Conservation (phyloP, 1,140 invertebrate species). For the Harpegnathos saltator region DNA sequence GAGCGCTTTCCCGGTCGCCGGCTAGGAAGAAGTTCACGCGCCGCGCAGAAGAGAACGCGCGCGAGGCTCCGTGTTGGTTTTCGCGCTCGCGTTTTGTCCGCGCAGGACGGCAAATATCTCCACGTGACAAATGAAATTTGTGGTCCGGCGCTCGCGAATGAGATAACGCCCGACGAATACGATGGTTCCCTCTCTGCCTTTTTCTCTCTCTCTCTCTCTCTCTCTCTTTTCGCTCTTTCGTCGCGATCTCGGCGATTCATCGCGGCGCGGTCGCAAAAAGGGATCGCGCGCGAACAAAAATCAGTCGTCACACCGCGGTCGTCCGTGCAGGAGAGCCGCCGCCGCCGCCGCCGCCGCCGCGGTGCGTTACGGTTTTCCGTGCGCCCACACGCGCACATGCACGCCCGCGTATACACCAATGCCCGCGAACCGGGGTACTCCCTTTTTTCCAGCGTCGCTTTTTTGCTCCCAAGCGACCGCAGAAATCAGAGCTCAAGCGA, state of each 20-base stretch:
- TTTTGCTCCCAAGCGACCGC: constrained; percentile 31
- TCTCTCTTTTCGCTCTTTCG: constrained; percentile 17
- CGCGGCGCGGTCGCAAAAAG: constrained; percentile 34
- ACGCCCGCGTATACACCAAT: too few relatives aligned
- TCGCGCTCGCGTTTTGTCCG: too few relatives aligned
- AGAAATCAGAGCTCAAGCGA: constrained; percentile 55
- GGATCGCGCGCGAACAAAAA: constrained; percentile 42
- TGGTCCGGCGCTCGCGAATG: constrained; percentile 67
- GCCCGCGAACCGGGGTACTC: neutral
- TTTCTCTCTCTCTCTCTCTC: constrained; percentile 28
- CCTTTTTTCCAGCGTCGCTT: neutral
- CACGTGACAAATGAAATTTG: constrained; percentile 58
- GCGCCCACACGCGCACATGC: neutral
- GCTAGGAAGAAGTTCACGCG: too few relatives aligned
- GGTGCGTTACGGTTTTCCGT: constrained; percentile 37
- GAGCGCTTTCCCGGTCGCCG: too few relatives aligned
- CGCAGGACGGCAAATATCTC: constrained; percentile 40
- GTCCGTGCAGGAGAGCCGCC: neutral
- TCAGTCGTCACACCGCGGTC: constrained; percentile 26
- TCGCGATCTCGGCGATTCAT: constrained; percentile 27
- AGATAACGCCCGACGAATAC: constrained; percentile 61
- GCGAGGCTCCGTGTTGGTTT: too few relatives aligned
- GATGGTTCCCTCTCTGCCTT: constrained; percentile 58
- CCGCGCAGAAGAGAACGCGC: too few relatives aligned
- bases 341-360: too few relatives aligned